Conservation (phyloP, 2,113 vertebrate species). For the Nothocercus julius region DNA sequence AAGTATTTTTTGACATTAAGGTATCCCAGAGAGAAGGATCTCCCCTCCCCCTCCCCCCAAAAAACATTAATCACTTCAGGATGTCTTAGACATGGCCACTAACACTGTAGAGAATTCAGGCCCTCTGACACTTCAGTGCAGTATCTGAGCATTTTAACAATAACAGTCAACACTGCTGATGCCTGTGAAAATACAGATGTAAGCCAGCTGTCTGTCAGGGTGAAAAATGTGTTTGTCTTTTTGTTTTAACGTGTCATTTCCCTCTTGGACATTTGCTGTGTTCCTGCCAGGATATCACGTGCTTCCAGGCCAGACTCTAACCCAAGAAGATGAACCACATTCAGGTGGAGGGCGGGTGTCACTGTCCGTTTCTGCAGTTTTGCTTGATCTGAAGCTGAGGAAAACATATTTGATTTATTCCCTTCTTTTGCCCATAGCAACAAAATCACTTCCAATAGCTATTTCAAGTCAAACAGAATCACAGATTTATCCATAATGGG, state of each 20-base stretch:
- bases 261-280: constrained; percentile 56
- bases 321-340: background rate
- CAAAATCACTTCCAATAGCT: background rate
- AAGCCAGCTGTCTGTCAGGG: constrained; percentile 73
- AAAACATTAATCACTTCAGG: constrained; percentile 56
- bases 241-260: constrained; percentile 66
- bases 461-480: background rate
- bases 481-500: background rate
- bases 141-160: constrained; percentile 47
- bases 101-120: constrained; percentile 22
- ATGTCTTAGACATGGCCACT: constrained; percentile 45
- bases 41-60: background rate
- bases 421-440: background rate
- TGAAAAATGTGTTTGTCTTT: constrained; percentile 74
- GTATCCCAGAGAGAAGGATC: constrained; percentile 13
- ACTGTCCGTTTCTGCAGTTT: background rate
- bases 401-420: background rate
- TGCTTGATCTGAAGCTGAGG: background rate
- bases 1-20: background rate
- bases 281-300: constrained; percentile 52
- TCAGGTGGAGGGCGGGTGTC: background rate
- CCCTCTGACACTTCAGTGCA: constrained; percentile 43
- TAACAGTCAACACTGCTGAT: constrained; percentile 64
- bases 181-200: constrained; percentile 73
- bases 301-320: background rate